A percentile compares a stretch with the other conserved stretches of the same genome.
Conservation (phyloP, 2,888 invertebrate species). For the Catocala sponsa region DNA sequence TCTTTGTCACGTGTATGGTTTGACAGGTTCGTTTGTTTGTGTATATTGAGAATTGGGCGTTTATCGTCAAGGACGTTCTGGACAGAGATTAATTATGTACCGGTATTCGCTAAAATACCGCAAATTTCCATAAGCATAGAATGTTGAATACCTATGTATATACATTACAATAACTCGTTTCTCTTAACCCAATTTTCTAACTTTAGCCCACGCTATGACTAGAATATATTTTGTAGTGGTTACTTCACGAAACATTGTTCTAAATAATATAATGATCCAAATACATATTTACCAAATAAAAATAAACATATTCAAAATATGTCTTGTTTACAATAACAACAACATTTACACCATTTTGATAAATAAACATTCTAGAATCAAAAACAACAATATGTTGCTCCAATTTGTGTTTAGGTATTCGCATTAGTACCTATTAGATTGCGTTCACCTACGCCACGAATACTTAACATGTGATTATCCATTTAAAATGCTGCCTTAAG, state of each 20-base stretch:
- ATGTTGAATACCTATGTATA: slow-evolving; percentile 8
- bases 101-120: slow-evolving; percentile 4
- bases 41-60: slow-evolving; percentile 15
- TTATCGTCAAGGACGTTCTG: slow-evolving; percentile 9
- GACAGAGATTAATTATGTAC: slow-evolving; percentile 12
- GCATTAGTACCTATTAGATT: slow-evolving; percentile 49
- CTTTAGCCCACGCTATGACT: not conserved
- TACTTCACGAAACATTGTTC: too few species aligned
- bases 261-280: too few species aligned
- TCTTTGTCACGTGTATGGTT: slow-evolving; percentile 27
- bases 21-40: slow-evolving; percentile 20
- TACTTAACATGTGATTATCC: slow-evolving; percentile 7
- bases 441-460: slow-evolving; percentile 47
- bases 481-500: slow-evolving; percentile 52
- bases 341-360: slow-evolving; percentile 10
- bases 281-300: too few species aligned
- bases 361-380: slow-evolving; percentile 26
- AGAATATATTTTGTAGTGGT: not conserved
- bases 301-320: not conserved
- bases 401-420: slow-evolving; percentile 46
- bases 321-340: slow-evolving; percentile 3
- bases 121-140: slow-evolving; percentile 3
- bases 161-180: slow-evolving; percentile 8
- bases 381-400: slow-evolving; percentile 45
- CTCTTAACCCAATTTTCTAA: slow-evolving; percentile 8